Percentiles rank a stretch among this genome's conserved stretches.
Conservation (phyloP, 2,888 invertebrate species). For the Sturmia bella region DNA sequence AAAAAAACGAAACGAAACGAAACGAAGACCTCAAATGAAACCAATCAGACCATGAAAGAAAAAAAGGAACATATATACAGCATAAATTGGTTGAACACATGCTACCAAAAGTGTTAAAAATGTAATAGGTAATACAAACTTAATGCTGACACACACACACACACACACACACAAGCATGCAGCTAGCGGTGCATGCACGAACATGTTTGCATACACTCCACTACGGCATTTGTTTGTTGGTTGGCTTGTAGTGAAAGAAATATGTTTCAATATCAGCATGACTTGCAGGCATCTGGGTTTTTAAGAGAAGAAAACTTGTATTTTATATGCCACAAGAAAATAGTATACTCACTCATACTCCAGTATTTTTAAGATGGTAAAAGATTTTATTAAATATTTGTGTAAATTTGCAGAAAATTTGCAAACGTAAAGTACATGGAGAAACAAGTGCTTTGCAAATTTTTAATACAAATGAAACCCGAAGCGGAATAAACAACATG, state of each 20-base stretch:
- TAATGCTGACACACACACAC: neutral
- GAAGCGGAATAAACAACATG: too few species aligned
- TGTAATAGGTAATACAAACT: conserved; percentile 43
- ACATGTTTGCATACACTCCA: neutral
- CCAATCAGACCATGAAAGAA: conserved; percentile 68
- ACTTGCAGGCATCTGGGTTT: conserved; percentile 67
- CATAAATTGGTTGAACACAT: conserved; percentile 67
- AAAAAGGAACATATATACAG: conserved; percentile 11
- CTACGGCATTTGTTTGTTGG: conserved; percentile 40
- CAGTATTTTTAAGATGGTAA: conserved; percentile 2
- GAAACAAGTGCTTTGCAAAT: neutral
- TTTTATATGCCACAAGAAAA: conserved; percentile 12
- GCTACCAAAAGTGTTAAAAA: conserved; percentile 65
- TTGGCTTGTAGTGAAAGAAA: conserved; percentile 53
- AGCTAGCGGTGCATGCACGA: neutral
- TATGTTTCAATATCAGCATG: conserved; percentile 65
- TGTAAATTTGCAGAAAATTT: conserved; percentile 4
- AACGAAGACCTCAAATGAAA: conserved; percentile 36
- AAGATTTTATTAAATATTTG: conserved; percentile 33
- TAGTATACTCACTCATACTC: neutral
- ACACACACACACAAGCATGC: neutral
- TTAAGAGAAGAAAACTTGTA: conserved; percentile 14
- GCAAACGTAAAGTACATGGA: neutral
- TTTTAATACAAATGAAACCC: too few species aligned
- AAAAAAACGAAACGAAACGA: neutral